Evolutionary conservation across 2,113 vertebrate genomes (phyloP), one percentile per base, ranked within the genome.

Genomic region (Onychostruthus taczanowskii): DNA sequence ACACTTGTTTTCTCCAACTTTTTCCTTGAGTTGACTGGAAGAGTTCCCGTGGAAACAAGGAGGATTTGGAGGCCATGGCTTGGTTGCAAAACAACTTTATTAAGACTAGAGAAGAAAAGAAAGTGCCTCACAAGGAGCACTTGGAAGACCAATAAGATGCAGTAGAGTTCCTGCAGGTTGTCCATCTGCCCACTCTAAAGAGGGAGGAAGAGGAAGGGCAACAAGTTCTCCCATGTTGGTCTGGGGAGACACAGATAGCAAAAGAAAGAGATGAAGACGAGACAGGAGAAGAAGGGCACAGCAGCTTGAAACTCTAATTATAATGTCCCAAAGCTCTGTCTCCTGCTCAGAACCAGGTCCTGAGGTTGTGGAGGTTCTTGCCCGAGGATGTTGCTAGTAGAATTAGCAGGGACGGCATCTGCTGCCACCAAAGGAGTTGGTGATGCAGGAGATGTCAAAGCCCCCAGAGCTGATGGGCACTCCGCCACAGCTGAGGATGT

Each of bases 321-420:
- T 7, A 30, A 30, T 24, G 41, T 46, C 39, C 15, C 5, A 33
- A 33, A 77, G 8, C 12, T 53, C 46, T 28, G 23, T 46, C 37
- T 37, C 9, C 26, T 27, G 5, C 3, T 8, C 30, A 58, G 19
- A 49, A 10, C 3, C 24, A 47, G 3, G 8, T 39, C 4, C 5
- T 14, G 27, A 59, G 23, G 19, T 58, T 5, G 0, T 37, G 37
- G 5, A 50, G 0, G 3, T 15, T 9, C 28, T 13, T 46, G 8
- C 16, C 12, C 0, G 0, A 63, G 5, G 20, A 24, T 0, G 1
- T 3, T 15, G 24, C 2, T 41, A 49, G n/a, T 16, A 72, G 13
- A 2, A 49, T 72, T 80, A 80, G 59, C 85, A 88, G 43, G 85
- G 35, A 10, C 11, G 13, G 3, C 84, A 86, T 5, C 62, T 58